These are phyloP conservation scores for Scaeva pyrastri DNA, from an alignment of 2,888 invertebrate genomes.

Conservation along the genomic window DNA sequence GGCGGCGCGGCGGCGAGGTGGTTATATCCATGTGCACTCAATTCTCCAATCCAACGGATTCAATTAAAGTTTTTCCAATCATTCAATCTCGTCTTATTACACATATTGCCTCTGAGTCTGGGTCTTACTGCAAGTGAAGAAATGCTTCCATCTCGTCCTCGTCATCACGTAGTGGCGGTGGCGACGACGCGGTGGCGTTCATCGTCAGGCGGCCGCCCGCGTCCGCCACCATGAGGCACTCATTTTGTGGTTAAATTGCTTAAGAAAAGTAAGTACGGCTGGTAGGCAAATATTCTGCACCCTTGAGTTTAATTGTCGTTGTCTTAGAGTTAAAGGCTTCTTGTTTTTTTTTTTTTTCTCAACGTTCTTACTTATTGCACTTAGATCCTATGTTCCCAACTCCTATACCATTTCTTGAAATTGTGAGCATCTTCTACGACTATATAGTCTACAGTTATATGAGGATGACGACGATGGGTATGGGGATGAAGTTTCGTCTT, in stretches of 20 bases:
- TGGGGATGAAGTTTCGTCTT: conserved; percentile 55
- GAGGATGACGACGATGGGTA: not conserved
- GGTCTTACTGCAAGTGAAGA: not conserved
- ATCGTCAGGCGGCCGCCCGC: conserved; percentile 1
- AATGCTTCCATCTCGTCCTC: conserved; percentile 16
- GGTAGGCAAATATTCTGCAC: conserved; percentile 55
- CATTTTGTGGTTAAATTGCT: conserved; percentile 57
- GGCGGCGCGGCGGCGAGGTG: not conserved
- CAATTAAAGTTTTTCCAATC: conserved; percentile 39
- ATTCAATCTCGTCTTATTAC: conserved; percentile 35
- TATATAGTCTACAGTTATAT: not conserved
- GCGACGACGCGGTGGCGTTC: too few species aligned
- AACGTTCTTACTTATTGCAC: conserved; percentile 19
- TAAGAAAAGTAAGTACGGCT: conserved; percentile 49
- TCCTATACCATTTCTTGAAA: not conserved
- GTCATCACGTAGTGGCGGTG: too few species aligned
- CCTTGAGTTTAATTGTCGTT: conserved; percentile 69
- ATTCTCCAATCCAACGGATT: conserved; percentile 6
- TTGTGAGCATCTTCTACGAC: conserved; percentile 50
- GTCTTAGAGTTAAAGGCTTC: conserved; percentile 65
- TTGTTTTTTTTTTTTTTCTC: conserved; percentile 28
- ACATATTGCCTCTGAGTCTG: not conserved
- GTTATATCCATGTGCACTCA: not conserved
- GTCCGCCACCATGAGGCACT: conserved; percentile 14
- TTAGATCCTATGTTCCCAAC: conserved; percentile 2